A percentile compares a stretch with the other conserved stretches of the same genome.
Conservation (phyloP, 2,797 vertebrate genomes). For the Borostomias antarcticus region DNA sequence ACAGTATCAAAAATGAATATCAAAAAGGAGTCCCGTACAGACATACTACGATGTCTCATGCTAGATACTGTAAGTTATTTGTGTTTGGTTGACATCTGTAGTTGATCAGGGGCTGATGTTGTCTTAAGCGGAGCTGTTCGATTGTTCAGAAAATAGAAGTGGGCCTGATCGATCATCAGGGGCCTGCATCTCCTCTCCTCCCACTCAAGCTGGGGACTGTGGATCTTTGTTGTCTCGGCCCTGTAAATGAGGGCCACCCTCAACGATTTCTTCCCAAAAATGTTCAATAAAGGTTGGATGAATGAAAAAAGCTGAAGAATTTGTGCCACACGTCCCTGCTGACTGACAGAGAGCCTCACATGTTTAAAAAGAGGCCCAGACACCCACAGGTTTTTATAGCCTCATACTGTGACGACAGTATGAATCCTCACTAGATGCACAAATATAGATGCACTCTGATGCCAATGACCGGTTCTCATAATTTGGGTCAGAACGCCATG, state of each 20-base stretch:
- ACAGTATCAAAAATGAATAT: background rate
- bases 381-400: slow-evolving; percentile 16
- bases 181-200: background rate
- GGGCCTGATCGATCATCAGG: slow-evolving; percentile 47
- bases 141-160: slow-evolving; percentile 54
- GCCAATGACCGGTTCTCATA: slow-evolving; percentile 8
- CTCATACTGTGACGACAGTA: background rate
- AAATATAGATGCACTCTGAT: slow-evolving; percentile 7
- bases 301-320: slow-evolving; percentile 40
- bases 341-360: slow-evolving; percentile 30
- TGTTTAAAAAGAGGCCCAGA: slow-evolving; percentile 20
- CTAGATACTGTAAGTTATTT: background rate
- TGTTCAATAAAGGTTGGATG: too few species aligned
- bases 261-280: too few species aligned
- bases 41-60: background rate
- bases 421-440: background rate
- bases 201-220: too few species aligned
- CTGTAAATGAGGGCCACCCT: too few species aligned
- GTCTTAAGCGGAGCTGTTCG: slow-evolving; percentile 26
- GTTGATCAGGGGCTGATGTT: slow-evolving; percentile 1
- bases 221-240: too few species aligned
- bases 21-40: background rate
- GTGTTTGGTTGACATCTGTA: background rate
- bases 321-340: slow-evolving; percentile 26
- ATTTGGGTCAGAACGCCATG: slow-evolving; percentile 41